Evolutionary conservation across 1,140 invertebrate genomes (phyloP), one percentile per base, ranked within the genome.

Genomic region (Contarinia nasturtii): DNA sequence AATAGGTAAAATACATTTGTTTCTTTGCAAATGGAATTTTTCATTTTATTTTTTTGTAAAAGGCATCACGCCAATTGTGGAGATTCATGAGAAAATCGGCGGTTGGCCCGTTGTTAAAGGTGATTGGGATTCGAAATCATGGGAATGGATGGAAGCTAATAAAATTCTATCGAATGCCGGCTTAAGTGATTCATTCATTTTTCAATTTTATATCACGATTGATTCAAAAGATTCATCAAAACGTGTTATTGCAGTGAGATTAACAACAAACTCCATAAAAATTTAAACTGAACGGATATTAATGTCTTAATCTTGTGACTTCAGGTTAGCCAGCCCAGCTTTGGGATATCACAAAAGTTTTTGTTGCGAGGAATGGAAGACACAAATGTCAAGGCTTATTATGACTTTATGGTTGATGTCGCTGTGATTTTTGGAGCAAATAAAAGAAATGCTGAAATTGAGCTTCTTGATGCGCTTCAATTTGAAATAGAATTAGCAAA

Each of bases 401-500:
- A 54, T 18, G 55, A 60, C 42, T 67, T 59, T 43, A 58, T 58
- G 52, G 53, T 64, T 11, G 65, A 68, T 37, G 64, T 75, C 17
- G 75, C 76, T 14, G 59, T 69, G 2, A 56, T 74, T 10, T 53
- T 80, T 17, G 77, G 77, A 17, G 66, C 70, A 36, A 57, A 74
- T 49, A 57, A 50, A 44, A 51, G 45, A 1, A 50, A 27, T 14
- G 73, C 70, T 21, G 54, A 54, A 33, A 46, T 55, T 27, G 67
- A 76, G 47, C 61, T 79, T 57, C 57, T 56, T n/a, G 70, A 74
- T 42, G 66, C 73, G 1, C 65, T 80, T 2, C 53, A 70, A 12
- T 78, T 80, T 54, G 77, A 80, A 56, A 67, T 68, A 5, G 55
- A 66, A 45, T 57, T 80, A 7, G 73, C 72, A 11, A 71, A 73